Percentiles rank a stretch among this genome's conserved stretches.
These are phyloP conservation scores for Neolamprologus fasciatus DNA, from an alignment of 2,113 vertebrate species.

Conservation along the genomic window DNA sequence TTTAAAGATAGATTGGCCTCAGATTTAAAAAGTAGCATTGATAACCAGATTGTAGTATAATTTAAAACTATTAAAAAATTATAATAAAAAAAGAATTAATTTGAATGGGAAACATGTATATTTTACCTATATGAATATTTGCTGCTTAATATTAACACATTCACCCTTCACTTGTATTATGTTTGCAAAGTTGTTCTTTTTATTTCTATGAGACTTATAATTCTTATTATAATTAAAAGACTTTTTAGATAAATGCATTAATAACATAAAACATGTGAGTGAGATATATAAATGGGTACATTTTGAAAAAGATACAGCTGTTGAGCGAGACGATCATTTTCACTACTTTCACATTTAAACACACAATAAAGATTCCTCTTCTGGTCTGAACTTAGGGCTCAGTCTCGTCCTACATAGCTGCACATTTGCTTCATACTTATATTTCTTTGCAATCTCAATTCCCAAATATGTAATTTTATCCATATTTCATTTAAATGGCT, in stretches of 20 bases:
- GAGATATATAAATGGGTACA: background rate
- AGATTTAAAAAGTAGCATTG: background rate
- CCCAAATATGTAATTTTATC: background rate
- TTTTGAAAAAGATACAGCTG: background rate
- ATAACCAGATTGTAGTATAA: accelerated
- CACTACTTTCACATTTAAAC: background rate
- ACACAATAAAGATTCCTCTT: background rate
- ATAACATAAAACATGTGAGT: background rate
- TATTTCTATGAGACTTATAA: too few species aligned
- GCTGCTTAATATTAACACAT: background rate
- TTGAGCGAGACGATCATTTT: background rate
- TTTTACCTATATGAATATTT: background rate
- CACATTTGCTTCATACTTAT: background rate
- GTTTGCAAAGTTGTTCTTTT: too few species aligned
- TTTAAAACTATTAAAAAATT: background rate
- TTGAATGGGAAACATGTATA: background rate
- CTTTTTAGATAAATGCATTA: background rate
- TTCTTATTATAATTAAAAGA: too few species aligned
- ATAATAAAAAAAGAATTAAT: background rate
- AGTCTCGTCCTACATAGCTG: background rate
- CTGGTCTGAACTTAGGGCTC: background rate
- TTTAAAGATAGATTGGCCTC: accelerated
- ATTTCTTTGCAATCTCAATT: background rate
- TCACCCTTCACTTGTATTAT: too few species aligned
- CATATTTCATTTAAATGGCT: background rate